Conservation (phyloP, 1,140 invertebrate species). For the Brachystomella parvula region DNA sequence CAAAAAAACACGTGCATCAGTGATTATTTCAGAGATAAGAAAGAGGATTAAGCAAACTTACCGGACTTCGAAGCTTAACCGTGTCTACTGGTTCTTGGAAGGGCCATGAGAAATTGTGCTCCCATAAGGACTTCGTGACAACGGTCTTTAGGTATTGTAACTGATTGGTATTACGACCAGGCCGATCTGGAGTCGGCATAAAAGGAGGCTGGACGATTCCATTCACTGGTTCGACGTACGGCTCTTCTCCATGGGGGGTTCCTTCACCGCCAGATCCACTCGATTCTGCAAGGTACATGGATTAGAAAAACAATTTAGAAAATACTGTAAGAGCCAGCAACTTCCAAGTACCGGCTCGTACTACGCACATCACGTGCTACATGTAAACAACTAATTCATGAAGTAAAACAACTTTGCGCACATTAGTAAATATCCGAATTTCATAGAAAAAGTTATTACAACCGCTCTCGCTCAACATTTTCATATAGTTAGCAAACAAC, state of each 20-base stretch:
- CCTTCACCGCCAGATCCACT: slow-evolving; percentile 17
- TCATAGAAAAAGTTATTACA: too few relatives aligned
- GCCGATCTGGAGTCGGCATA: slow-evolving; percentile 64
- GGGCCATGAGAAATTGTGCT: slow-evolving; percentile 97
- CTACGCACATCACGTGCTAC: too few relatives aligned
- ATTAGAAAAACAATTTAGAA: too few relatives aligned
- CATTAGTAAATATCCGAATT: too few relatives aligned
- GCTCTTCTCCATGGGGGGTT: slow-evolving; percentile 62
- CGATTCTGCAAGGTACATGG: slow-evolving; percentile 17
- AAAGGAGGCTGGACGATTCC: slow-evolving; percentile 70
- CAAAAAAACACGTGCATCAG: slow-evolving; percentile 19
- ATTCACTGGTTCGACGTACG: slow-evolving; percentile 66
- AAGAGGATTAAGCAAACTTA: too few relatives aligned
- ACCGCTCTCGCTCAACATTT: too few relatives aligned
- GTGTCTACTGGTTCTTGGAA: slow-evolving; percentile 96
- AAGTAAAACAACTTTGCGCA: too few relatives aligned
- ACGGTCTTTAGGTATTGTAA: slow-evolving; percentile 87
- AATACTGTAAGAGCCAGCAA: too few relatives aligned
- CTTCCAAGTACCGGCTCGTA: too few relatives aligned
- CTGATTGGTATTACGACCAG: slow-evolving; percentile 84
- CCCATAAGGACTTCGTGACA: slow-evolving; percentile 93
- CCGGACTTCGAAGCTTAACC: slow-evolving; percentile 87
- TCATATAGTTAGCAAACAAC: too few relatives aligned
- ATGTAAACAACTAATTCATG: too few relatives aligned
- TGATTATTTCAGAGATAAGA: not conserved